A percentile compares a stretch with the other conserved stretches of the same genome.
These are phyloP conservation scores for Anser brachyrhynchus DNA, from an alignment of 2,113 vertebrate genomes.

Conservation along the genomic window DNA sequence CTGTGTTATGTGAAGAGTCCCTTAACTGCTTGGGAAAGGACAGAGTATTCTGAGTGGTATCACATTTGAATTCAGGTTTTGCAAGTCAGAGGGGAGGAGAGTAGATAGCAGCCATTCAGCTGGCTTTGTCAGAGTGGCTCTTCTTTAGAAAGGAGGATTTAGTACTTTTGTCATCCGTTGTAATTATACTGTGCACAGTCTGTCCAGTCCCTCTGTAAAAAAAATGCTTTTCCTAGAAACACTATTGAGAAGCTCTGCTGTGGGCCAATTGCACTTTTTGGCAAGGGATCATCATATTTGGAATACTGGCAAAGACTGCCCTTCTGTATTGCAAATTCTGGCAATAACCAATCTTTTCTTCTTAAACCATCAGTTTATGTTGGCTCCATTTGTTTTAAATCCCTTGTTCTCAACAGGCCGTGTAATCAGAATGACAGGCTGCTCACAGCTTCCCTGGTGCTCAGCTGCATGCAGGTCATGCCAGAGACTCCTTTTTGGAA, in stretches of 20 bases:
- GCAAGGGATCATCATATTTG: neutral
- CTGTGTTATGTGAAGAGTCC: neutral
- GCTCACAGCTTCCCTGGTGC: neutral
- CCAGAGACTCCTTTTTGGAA: neutral
- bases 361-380: constrained; percentile 13
- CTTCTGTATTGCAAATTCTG: constrained; percentile 33
- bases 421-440: constrained; percentile 13
- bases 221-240: neutral
- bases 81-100: neutral
- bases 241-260: neutral
- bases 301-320: neutral
- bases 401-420: neutral
- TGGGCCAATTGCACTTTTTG: neutral
- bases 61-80: neutral
- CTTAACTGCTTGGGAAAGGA: neutral
- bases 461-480: neutral
- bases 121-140: constrained; percentile 10
- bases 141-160: constrained; percentile 3
- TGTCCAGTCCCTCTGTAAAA: neutral
- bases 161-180: neutral
- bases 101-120: neutral
- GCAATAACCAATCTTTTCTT: constrained; percentile 6
- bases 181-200: neutral
- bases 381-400: constrained; percentile 30
- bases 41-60: neutral